Evolutionary conservation across 2,888 invertebrate genomes (phyloP).

Genomic region (Sesia bembeciformis): DNA sequence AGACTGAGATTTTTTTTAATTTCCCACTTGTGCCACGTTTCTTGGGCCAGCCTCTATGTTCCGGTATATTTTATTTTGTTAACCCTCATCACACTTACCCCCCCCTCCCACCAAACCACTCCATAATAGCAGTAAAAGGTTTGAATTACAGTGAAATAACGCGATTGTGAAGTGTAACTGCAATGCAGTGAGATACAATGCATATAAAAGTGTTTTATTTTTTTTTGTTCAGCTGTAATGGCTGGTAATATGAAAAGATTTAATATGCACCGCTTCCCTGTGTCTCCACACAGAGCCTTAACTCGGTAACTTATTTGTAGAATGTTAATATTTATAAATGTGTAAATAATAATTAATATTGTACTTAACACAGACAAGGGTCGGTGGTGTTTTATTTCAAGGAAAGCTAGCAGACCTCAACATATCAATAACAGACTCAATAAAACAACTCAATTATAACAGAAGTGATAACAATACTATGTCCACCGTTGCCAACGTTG

Average conservation of each 20-base stretch:
- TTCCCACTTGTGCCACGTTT: too few species aligned
- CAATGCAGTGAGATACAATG: conserved; percentile 37
- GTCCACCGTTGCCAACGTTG: background rate
- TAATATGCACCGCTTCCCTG: conserved; percentile 33
- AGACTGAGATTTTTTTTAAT: too few species aligned
- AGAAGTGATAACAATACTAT: background rate
- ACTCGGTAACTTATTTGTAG: conserved; percentile 52
- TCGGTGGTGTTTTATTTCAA: conserved; percentile 25
- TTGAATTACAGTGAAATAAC: background rate
- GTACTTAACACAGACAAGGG: conserved; percentile 61
- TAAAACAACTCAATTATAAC: background rate
- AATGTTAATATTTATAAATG: conserved; percentile 32
- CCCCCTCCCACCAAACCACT: too few species aligned
- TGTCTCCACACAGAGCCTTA: conserved; percentile 39
- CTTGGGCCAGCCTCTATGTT: too few species aligned
- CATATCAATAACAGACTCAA: background rate
- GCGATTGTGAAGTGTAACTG: conserved; percentile 24
- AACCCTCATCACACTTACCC: too few species aligned
- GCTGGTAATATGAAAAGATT: conserved; percentile 3
- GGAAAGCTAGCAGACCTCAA: background rate
- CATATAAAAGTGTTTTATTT: conserved; percentile 23
- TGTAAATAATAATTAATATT: conserved; percentile 64
- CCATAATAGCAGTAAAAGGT: background rate
- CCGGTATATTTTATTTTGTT: too few species aligned
- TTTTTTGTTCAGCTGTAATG: conserved; percentile 26